phyloP scores from a whole-genome alignment of 2,797 vertebrate species.

The Sebastes wilsoni region DNA sequence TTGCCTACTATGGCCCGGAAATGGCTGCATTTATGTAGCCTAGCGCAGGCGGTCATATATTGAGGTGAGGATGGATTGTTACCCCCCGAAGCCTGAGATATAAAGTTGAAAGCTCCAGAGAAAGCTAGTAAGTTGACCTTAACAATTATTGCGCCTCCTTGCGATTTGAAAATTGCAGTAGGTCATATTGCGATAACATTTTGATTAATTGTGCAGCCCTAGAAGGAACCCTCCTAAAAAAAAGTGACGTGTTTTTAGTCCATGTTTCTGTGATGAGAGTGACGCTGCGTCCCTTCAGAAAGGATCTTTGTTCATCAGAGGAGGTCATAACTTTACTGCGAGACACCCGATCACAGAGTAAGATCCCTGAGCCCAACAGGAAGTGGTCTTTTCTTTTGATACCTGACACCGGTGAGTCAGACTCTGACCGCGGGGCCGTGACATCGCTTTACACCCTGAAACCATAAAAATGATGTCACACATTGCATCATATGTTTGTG shows the following conservation, averaged over 20 bases:
- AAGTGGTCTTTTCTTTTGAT: slow-evolving; percentile 12
- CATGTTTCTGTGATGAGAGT: background rate
- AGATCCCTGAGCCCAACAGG: background rate
- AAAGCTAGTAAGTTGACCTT: background rate
- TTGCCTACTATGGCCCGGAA: background rate
- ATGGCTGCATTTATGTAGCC: background rate
- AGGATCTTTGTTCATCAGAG: background rate
- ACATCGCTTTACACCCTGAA: background rate
- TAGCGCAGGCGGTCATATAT: accelerated
- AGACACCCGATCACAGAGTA: background rate
- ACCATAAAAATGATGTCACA: background rate
- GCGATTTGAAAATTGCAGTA: no score
- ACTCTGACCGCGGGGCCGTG: background rate
- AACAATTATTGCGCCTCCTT: no score
- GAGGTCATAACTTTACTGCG: background rate
- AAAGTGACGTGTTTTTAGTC: background rate
- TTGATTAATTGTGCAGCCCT: accelerated
- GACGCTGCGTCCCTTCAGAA: background rate
- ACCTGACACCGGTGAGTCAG: slow-evolving; percentile 14
- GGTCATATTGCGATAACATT: no score
- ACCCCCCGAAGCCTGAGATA: background rate
- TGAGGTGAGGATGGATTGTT: background rate
- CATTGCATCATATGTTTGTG: background rate
- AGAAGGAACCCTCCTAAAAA: background rate
- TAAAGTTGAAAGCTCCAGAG: background rate